These are phyloP conservation scores for Apodemus speciosus DNA, from an alignment of 2,113 vertebrate species.

Conservation along the genomic window DNA sequence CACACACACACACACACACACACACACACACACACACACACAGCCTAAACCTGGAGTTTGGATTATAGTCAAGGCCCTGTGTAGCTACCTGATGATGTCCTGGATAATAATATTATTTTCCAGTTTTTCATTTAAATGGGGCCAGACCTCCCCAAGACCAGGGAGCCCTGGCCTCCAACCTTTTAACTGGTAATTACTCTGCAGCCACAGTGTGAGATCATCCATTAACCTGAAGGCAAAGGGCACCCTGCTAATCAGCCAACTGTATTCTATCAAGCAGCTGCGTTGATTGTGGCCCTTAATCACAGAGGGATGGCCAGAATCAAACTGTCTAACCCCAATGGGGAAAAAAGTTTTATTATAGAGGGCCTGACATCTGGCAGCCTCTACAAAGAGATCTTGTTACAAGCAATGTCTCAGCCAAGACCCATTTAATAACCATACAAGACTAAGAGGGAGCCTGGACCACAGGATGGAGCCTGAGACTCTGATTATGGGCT, in stretches of 20 bases:
- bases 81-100: slow-evolving; percentile 61
- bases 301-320: slow-evolving; percentile 81
- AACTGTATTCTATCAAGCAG: slow-evolving; percentile 83
- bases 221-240: slow-evolving; percentile 89
- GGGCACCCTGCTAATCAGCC: slow-evolving; percentile 87
- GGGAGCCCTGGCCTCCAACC: slow-evolving; percentile 80
- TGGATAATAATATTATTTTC: slow-evolving; percentile 79
- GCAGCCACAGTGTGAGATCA: slow-evolving; percentile 84
- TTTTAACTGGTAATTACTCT: slow-evolving; percentile 88
- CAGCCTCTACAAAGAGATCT: slow-evolving; percentile 39
- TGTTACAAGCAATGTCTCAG: slow-evolving; percentile 43
- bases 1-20: no score
- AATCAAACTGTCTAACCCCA: slow-evolving; percentile 76
- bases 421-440: slow-evolving; percentile 44
- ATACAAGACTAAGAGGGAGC: neutral
- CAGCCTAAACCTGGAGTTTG: slow-evolving; percentile 34
- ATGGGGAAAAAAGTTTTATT: slow-evolving; percentile 67
- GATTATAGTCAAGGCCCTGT: slow-evolving; percentile 23
- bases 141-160: slow-evolving; percentile 83
- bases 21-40: no score
- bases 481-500: neutral
- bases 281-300: slow-evolving; percentile 83
- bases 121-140: slow-evolving; percentile 79
- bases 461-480: neutral
- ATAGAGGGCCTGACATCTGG: slow-evolving; percentile 68